Conservation (phyloP, 2,888 invertebrate genomes). For the Scrobipalpa costella region DNA sequence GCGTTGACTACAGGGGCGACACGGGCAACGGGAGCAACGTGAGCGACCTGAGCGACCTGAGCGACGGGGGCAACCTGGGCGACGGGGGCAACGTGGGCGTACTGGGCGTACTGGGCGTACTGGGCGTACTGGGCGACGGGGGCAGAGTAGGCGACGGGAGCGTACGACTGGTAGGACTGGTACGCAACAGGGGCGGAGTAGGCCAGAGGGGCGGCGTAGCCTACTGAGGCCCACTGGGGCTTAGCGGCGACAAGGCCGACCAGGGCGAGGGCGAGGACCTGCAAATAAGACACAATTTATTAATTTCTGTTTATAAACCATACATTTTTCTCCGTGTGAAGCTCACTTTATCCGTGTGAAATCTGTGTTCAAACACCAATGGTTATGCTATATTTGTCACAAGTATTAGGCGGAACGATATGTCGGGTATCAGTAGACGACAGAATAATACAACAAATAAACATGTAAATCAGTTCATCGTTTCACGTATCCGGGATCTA, state of each 20-base stretch:
- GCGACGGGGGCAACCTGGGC: conserved; percentile 37
- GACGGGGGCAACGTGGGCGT: conserved; percentile 30
- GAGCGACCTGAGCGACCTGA: conserved; percentile 37
- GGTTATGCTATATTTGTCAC: not conserved
- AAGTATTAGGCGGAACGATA: not conserved
- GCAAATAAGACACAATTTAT: conserved; percentile 20
- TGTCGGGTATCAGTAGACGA: not conserved
- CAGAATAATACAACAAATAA: conserved; percentile 4
- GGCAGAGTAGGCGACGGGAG: conserved; percentile 23
- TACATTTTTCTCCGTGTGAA: too few species aligned
- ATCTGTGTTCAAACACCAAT: too few species aligned
- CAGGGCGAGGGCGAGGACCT: conserved; percentile 33
- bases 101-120: conserved; percentile 29
- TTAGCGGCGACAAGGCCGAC: conserved; percentile 34
- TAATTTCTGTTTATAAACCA: not conserved
- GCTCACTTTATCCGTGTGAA: too few species aligned
- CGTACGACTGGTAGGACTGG: conserved; percentile 20
- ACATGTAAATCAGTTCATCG: not conserved
- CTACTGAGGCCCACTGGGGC: conserved; percentile 28
- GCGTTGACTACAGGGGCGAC: conserved; percentile 32
- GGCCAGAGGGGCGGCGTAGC: conserved; percentile 30
- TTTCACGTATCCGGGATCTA: conserved; percentile 15
- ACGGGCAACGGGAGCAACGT: conserved; percentile 38
- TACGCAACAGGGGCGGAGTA: conserved; percentile 34
- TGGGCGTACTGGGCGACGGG: conserved; percentile 29